Conservation (phyloP, 37 sponge, comb jelly and placozoan species). For the Beroe forskalii region DNA sequence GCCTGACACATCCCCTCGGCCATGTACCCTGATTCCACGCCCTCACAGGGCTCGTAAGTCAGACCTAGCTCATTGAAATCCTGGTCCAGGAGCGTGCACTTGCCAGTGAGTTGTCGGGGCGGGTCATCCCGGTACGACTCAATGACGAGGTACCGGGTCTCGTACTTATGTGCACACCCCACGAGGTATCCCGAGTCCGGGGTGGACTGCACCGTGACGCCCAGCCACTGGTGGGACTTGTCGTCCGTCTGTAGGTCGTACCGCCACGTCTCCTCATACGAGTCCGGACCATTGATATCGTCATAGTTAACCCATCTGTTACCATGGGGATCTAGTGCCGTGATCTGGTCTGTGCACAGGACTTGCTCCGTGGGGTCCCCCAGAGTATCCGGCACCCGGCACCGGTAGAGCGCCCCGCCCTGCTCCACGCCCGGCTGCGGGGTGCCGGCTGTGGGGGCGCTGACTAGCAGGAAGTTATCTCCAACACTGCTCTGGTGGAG, state of each 20-base stretch:
- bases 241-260: constrained; percentile 15
- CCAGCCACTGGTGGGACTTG: constrained; percentile 60
- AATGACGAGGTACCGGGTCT: constrained; percentile 35
- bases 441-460: constrained; percentile 11
- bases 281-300: constrained; percentile 5
- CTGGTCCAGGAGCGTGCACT: background rate
- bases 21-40: constrained; percentile 14
- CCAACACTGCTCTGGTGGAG: constrained; percentile 16
- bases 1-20: constrained; percentile 35
- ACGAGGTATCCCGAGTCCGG: background rate
- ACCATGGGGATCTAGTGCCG: background rate
- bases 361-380: background rate
- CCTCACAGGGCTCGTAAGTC: constrained; percentile 5
- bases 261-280: background rate
- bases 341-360: constrained; percentile 13
- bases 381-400: background rate
- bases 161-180: constrained; percentile 46
- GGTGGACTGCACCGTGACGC: constrained; percentile 24
- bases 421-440: background rate
- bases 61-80: background rate
- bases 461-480: constrained; percentile 1
- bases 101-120: constrained; percentile 43
- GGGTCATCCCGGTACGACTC: background rate
- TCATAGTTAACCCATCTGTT: background rate
- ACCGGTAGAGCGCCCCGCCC: constrained; percentile 29